Conservation (phyloP, 2,888 invertebrate genomes). For the Drosophila suboccidentalis region DNA sequence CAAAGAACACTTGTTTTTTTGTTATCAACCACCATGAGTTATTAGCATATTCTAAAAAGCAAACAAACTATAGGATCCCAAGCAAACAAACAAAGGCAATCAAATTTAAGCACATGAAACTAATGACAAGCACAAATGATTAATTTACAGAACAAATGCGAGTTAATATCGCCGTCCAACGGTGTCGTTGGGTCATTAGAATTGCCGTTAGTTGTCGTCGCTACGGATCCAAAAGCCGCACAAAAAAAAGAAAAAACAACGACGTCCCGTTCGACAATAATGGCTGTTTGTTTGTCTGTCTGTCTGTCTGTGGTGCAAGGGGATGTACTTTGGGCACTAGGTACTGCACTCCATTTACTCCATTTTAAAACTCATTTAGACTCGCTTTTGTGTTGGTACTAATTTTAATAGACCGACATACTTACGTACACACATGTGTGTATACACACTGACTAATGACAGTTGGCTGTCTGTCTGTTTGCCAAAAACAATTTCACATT, state of each 20-base stretch:
- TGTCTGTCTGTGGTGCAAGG: conserved; percentile 24
- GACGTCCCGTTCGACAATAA: conserved; percentile 28
- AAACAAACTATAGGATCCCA: neutral
- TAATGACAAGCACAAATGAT: conserved; percentile 71
- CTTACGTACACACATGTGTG: neutral
- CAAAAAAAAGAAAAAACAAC: neutral
- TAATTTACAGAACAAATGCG: conserved; percentile 58
- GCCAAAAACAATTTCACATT: conserved; percentile 37
- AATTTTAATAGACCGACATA: conserved; percentile 56
- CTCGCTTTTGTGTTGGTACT: conserved; percentile 27
- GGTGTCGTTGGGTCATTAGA: conserved; percentile 60
- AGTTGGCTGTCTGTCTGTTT: conserved; percentile 28
- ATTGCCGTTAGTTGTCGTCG: conserved; percentile 53
- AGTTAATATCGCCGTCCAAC: conserved; percentile 29
- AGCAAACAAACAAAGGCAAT: conserved; percentile 21
- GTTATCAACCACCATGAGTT: conserved; percentile 36
- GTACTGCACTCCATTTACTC: conserved; percentile 67
- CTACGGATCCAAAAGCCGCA: conserved; percentile 19
- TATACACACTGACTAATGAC: conserved; percentile 57
- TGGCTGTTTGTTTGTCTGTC: conserved; percentile 48
- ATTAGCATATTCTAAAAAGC: conserved; percentile 47
- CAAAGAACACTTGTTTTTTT: neutral
- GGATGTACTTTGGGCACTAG: conserved; percentile 12
- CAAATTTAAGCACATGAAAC: conserved; percentile 50
- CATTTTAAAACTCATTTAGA: conserved; percentile 74